Evolutionary conservation across 2,113 vertebrate species (phyloP), one percentile per base, ranked within the genome.

Genomic region (Rhombomys opimus): DNA sequence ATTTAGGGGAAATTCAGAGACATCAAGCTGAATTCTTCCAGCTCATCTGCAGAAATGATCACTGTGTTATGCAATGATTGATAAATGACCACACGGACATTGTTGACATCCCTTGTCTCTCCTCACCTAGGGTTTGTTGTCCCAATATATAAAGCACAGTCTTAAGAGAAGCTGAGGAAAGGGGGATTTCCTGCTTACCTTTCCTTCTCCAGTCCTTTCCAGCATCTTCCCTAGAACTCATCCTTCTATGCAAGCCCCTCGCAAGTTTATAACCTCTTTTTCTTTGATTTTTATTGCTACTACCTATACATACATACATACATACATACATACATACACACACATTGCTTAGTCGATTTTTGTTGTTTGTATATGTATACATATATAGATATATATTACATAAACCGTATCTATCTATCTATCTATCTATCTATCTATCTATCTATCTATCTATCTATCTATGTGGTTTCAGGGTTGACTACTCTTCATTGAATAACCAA

Each of bases 1-100:
- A 22, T 75, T 77, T 22, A 20, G 17, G 35, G 59, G 30, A 25
- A 63, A 90, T 57, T 89, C n/a, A 88, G 75, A 86, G 38, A 8
- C 17, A 15, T 35, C 30, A 8, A 18, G 8, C 50, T 54, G 50
- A 91, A 70, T 89, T 70, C 84, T 12, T 15, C 76, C 63, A 70
- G 0, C 30, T 68, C 73, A 18, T 38, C 38, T 38, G 54, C 59
- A 84, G 38, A 96, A 89, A 41, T 11, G n/a, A 68, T 87, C 87
- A 8, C 50, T 4, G 5, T 50, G 46, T 13, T 27, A 1, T 3
- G 22, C 17, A 68, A 22, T 87, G 80, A 73, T 30, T 61, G 41
- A 7, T 20, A 4, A 78, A 35, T 17, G 38, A 18, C 15, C 6
- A 1, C 1, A 2, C 14, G 4, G 12, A 23, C 23, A 6, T 22